phyloP scores from a whole-genome alignment of 2,113 vertebrate genomes.

The Sphaerodactylus townsendi region DNA sequence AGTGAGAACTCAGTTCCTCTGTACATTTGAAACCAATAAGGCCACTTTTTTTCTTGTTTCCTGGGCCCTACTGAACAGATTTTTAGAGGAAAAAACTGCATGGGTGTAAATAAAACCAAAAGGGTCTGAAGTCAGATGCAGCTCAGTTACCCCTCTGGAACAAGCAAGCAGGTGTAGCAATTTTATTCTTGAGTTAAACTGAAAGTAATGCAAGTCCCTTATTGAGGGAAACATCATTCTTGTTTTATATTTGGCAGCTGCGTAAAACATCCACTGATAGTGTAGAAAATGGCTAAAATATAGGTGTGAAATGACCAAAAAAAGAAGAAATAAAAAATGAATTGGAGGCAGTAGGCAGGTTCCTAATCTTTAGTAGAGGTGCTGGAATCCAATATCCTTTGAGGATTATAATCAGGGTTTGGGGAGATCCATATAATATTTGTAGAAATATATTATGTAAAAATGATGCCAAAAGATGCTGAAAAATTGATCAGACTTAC shows the following conservation, averaged over 20 bases:
- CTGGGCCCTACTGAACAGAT: constrained; percentile 72
- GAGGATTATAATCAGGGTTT: neutral
- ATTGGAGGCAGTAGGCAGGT: neutral
- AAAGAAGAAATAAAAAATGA: neutral
- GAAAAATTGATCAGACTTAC: neutral
- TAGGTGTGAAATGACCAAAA: neutral
- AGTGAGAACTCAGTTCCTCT: constrained; percentile 78
- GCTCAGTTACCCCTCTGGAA: neutral
- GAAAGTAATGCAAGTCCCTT: fast-evolving
- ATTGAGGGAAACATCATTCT: fast-evolving
- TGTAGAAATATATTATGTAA: neutral
- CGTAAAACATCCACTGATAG: fast-evolving
- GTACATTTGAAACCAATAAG: constrained; percentile 67
- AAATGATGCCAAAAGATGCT: neutral
- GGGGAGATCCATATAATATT: neutral
- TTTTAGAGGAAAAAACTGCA: fast-evolving
- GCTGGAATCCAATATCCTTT: neutral
- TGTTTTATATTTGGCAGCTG: fast-evolving
- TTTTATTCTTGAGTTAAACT: neutral
- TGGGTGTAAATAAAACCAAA: fast-evolving
- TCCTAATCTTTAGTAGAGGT: neutral
- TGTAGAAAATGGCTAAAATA: neutral
- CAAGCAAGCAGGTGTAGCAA: neutral
- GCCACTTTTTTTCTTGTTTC: constrained; percentile 73
- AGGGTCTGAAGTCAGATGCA: neutral